Percentiles rank a stretch among this genome's conserved stretches.
Evolutionary conservation across 92 coral and sea anemone species (phyloP).

Genomic region (Meandrina meandrites): DNA sequence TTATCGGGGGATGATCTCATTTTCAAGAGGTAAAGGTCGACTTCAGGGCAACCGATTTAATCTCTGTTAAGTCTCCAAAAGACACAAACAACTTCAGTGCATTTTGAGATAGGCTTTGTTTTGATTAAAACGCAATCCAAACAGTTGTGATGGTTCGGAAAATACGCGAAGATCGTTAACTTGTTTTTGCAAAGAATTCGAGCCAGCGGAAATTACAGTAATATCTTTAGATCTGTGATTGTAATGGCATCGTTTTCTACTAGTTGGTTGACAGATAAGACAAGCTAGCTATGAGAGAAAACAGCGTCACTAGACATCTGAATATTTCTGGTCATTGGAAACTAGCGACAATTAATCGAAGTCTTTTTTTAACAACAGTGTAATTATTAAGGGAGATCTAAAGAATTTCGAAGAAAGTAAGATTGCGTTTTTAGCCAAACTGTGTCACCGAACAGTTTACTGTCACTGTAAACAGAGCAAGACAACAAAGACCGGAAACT

Average conservation of each 20-base stretch:
- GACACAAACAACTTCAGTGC: conserved; percentile 31
- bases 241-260: conserved; percentile 7
- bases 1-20: conserved; percentile 44
- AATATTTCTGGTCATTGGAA: not conserved
- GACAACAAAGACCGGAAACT: conserved; percentile 44
- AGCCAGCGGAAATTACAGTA: conserved; percentile 24
- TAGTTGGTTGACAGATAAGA: conserved; percentile 22
- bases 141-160: conserved; percentile 39
- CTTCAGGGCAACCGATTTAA: conserved; percentile 34
- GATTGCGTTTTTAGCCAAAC: not conserved
- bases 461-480: conserved; percentile 10
- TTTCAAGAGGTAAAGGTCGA: conserved; percentile 49
- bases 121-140: conserved; percentile 19
- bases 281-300: conserved; percentile 11
- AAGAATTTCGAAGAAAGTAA: not conserved
- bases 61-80: conserved; percentile 19
- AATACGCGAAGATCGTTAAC: conserved; percentile 10
- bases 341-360: not conserved
- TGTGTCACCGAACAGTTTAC: not conserved
- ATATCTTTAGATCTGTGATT: conserved; percentile 36
- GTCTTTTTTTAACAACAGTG: not conserved
- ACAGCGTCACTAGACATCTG: not conserved
- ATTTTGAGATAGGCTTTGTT: not conserved
- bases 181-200: conserved; percentile 37
- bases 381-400: not conserved